Percentiles rank a stretch among this genome's conserved stretches.
Evolutionary conservation across 2,113 vertebrate genomes (phyloP).

Genomic region (Eira barbara): DNA sequence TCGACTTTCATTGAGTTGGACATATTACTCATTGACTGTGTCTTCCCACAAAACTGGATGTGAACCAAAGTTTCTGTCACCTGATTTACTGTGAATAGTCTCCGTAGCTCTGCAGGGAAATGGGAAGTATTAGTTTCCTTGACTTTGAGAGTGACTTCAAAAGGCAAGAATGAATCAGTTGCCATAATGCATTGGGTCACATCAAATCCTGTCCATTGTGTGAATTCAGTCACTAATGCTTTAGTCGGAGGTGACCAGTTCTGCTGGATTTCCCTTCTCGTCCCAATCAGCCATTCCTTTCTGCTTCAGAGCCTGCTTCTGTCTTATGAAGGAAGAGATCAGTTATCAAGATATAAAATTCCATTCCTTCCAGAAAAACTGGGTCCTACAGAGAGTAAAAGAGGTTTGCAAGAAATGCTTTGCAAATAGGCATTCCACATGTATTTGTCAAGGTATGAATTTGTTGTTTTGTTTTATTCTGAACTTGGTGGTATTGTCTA

Average conservation of each 20-base stretch:
- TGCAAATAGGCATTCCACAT: background rate
- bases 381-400: background rate
- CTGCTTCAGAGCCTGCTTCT: background rate
- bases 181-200: background rate
- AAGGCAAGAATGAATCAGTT: conserved; percentile 55
- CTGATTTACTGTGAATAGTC: conserved; percentile 48
- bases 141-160: conserved; percentile 48
- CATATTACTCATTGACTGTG: conserved; percentile 54
- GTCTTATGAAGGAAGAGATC: background rate
- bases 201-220: background rate
- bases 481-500: background rate
- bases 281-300: background rate
- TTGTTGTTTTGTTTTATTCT: background rate
- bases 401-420: background rate
- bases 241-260: background rate
- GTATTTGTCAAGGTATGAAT: conserved; percentile 26
- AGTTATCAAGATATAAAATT: background rate
- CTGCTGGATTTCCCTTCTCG: background rate
- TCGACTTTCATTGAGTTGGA: background rate
- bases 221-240: background rate
- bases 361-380: conserved; percentile 9
- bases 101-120: background rate
- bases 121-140: conserved; percentile 38
- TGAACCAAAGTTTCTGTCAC: conserved; percentile 64
- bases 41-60: conserved; percentile 52